Conservation (phyloP, 2,113 vertebrate species). For the Podiceps cristatus region DNA sequence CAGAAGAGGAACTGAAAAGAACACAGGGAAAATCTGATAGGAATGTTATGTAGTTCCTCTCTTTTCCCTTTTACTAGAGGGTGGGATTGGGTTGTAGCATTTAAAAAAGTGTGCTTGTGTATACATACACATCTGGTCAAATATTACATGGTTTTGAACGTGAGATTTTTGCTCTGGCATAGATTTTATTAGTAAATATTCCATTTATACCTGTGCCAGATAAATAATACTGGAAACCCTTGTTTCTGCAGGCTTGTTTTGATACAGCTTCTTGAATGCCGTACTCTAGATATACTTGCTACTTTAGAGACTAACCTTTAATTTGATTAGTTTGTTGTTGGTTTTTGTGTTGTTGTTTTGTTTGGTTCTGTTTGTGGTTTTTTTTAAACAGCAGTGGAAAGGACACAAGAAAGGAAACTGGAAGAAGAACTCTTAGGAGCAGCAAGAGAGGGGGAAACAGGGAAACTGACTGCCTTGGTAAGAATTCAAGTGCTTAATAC, state of each 20-base stretch:
- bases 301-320: not conserved
- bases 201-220: not conserved
- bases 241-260: not conserved
- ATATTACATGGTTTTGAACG: not conserved
- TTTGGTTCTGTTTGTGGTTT: not conserved
- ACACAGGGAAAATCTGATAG: not conserved
- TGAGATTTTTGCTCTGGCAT: not conserved
- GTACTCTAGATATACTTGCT: not conserved
- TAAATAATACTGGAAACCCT: not conserved
- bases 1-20: not conserved
- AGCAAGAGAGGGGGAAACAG: conserved; percentile 85
- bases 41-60: fast-evolving
- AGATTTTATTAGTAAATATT: not conserved
- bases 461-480: conserved; percentile 85
- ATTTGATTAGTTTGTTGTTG: not conserved
- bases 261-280: not conserved
- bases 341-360: too few relatives aligned
- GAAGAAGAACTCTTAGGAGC: conserved; percentile 88
- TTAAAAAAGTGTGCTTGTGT: not conserved
- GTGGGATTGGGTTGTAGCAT: not conserved
- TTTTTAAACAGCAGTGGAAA: conserved; percentile 85
- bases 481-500: not conserved
- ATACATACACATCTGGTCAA: not conserved
- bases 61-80: not conserved
- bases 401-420: conserved; percentile 84